phyloP scores from a whole-genome alignment of 2,797 vertebrate genomes.

The Leptodactylus fallax region DNA sequence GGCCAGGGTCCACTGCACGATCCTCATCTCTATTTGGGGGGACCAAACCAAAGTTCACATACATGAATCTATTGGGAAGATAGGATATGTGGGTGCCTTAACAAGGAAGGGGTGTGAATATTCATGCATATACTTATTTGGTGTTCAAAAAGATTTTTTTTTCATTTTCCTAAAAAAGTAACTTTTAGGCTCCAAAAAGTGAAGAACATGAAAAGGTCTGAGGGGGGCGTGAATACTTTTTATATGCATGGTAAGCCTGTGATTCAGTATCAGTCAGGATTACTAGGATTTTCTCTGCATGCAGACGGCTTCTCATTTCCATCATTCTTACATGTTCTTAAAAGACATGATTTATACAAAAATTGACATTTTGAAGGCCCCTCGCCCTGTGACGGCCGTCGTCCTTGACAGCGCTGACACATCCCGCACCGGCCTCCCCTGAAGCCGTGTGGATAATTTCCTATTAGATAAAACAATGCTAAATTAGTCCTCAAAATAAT shows the following conservation, averaged over 20 bases:
- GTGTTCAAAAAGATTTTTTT: no score
- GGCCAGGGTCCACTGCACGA: no score
- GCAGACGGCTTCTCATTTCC: background rate
- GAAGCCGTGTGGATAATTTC: constrained; percentile 38
- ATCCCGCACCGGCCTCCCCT: background rate
- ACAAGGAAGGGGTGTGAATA: background rate
- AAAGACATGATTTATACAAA: background rate
- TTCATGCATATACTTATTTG: no score
- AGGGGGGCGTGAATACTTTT: background rate
- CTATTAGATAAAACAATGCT: constrained; percentile 57
- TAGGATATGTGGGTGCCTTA: no score
- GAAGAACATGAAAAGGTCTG: background rate
- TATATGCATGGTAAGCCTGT: background rate
- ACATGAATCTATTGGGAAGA: no score
- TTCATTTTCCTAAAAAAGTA: no score
- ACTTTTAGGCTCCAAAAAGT: background rate
- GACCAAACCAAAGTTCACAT: no score
- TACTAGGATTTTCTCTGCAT: background rate
- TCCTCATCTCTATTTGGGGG: no score
- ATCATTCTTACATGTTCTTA: background rate
- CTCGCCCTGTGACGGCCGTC: background rate
- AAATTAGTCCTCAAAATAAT: constrained; percentile 62
- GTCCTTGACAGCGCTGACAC: constrained; percentile 39
- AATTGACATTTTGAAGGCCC: background rate
- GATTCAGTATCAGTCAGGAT: background rate